phyloP scores from a whole-genome alignment of 1,140 invertebrate species.

The Melipona quadrifasciata region DNA sequence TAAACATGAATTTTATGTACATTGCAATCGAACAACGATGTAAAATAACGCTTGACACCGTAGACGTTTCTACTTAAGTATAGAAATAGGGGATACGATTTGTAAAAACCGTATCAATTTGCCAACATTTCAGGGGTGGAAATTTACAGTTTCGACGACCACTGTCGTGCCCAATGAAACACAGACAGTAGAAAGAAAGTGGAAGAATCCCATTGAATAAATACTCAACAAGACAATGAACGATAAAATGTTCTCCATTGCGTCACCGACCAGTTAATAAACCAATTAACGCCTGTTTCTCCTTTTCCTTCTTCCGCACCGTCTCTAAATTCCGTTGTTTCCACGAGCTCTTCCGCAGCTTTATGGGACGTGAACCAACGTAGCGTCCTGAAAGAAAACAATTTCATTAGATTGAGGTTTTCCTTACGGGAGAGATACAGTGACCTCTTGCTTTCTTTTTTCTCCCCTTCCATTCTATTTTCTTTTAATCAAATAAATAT shows the following conservation, averaged over 20 bases:
- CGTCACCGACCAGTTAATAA: conserved; percentile 84
- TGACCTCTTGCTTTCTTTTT: background rate
- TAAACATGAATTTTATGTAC: background rate
- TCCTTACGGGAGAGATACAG: background rate
- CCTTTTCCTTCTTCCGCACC: conserved; percentile 97
- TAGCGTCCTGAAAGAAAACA: conserved; percentile 88
- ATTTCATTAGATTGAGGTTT: conserved; percentile 2
- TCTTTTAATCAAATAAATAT: background rate
- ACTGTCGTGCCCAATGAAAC: background rate
- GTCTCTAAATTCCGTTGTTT: conserved; percentile 95
- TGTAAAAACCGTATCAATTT: background rate
- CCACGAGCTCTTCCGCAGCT: conserved; percentile 98
- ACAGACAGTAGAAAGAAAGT: background rate
- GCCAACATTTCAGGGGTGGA: too few species aligned
- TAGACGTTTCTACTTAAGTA: background rate
- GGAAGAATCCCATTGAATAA: background rate
- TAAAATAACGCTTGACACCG: background rate
- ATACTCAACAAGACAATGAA: background rate
- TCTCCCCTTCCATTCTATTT: background rate
- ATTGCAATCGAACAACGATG: background rate
- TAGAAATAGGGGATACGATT: background rate
- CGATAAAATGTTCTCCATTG: background rate
- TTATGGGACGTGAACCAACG: conserved; percentile 98
- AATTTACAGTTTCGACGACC: background rate
- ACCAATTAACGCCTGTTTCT: conserved; percentile 90